phyloP scores from a whole-genome alignment of 2,797 vertebrate genomes.

The Ctenopoma multispine region DNA sequence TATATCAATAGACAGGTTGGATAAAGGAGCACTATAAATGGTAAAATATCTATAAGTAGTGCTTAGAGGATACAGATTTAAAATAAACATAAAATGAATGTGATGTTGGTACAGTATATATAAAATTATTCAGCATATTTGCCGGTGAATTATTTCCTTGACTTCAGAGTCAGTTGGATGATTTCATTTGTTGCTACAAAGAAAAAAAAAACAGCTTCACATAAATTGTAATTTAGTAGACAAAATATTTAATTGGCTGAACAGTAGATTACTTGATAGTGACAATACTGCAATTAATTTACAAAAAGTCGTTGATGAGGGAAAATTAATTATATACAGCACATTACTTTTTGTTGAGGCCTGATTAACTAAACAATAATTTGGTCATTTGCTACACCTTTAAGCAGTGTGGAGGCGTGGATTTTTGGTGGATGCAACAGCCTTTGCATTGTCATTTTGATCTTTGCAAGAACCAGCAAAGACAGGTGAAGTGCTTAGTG shows the following conservation, averaged over 20 bases:
- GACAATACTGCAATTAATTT: background rate
- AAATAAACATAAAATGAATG: background rate
- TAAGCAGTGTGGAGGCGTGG: background rate
- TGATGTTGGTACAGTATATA: background rate
- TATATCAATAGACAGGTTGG: background rate
- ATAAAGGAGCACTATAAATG: background rate
- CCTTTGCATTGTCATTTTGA: background rate
- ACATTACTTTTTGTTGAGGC: too few species aligned
- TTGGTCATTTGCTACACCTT: background rate
- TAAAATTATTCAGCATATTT: background rate
- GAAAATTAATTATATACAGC: background rate
- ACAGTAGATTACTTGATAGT: background rate
- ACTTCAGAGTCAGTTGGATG: constrained; percentile 10
- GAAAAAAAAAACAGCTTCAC: background rate
- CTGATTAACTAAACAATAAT: background rate
- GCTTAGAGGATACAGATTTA: constrained; percentile 4
- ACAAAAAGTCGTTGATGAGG: background rate
- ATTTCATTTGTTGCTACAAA: background rate
- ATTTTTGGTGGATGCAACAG: background rate
- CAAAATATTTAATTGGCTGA: background rate
- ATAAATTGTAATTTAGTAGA: background rate
- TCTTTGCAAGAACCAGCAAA: background rate
- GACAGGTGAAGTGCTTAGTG: background rate
- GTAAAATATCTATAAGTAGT: background rate
- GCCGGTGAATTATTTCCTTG: background rate